Base-by-base conservation (phyloP, 2,797 vertebrate genomes). In the Mus caroli region DNA sequence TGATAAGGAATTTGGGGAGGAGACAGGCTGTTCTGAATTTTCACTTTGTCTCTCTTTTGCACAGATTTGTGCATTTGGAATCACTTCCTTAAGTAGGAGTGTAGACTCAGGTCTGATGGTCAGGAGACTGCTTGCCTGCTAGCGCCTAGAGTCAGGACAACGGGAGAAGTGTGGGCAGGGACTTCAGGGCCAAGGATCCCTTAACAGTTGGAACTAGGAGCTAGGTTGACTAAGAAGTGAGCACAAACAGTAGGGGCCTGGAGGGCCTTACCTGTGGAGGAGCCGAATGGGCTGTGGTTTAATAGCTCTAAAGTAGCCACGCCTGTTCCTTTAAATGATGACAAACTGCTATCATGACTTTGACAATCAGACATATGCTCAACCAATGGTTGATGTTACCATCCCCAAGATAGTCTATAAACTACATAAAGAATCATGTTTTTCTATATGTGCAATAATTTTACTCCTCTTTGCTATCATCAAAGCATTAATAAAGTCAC, bases 401-500 rank as follows among this genome's bases (percentile, higher is more conserved):
- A 56, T 73, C 54, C 34, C 73, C 85, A 76, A 76, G 85, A 80
- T 46, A 82, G 28, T 83, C 94, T 88, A 88, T 92, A 73, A 84
- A 80, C 88, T 75, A 34, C 13, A 26, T 62, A 88, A 96, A 94
- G 83, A 95, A 87, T 77, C 67, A 19, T 10, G 14, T 54, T 9
- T 96, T 97, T 92, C 11, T 89, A 34, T n/a, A 15, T 89, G 71
- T n/a, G 31, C 52, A 79, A 5, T 93, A 52, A 78, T 91, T 94
- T 96, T 76, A 24, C 92, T 79, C 78, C 54, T 83, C 20, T 94
- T 96, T 96, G 88, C 37, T 75, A 46, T 71, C 95, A 83, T 91
- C 22, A 17, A 91, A 86, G 93, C 76, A 85, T 97, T 96, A 97
- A 94, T 97, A 90, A 97, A 85, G 46, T 90, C 73, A 67, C 95